A percentile compares a stretch with the other conserved stretches of the same genome.
Conservation (phyloP, 2,113 vertebrate genomes). For the Thamnophis sirtalis region DNA sequence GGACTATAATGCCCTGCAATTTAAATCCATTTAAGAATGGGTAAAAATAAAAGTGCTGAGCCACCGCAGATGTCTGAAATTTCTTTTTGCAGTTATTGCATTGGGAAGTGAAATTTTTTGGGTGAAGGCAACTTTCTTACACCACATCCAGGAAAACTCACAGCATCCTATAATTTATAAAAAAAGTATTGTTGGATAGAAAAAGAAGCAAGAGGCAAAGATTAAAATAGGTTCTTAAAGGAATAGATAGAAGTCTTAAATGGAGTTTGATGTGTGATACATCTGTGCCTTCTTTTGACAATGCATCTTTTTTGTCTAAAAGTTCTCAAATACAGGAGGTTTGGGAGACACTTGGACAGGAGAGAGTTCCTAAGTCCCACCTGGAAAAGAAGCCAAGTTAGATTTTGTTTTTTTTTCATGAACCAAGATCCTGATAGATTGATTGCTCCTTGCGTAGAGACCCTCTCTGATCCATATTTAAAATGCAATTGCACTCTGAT, state of each 20-base stretch:
- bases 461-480: neutral
- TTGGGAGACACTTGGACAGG: neutral
- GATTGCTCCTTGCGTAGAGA: neutral
- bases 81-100: neutral
- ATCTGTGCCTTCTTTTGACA: neutral
- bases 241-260: neutral
- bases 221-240: neutral
- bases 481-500: neutral
- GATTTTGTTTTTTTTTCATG: neutral
- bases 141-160: neutral
- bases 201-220: neutral
- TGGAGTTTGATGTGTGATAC: neutral
- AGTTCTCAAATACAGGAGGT: neutral
- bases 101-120: neutral
- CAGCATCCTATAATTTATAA: neutral
- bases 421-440: neutral
- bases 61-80: neutral
- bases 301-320: neutral
- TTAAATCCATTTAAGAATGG: neutral
- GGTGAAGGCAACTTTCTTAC: neutral
- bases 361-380: neutral
- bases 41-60: neutral
- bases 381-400: neutral
- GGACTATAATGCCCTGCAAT: neutral
- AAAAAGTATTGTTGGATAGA: neutral